Evolutionary conservation across 2,888 invertebrate genomes (phyloP), one percentile per base, ranked within the genome.

Genomic region (Scaptodrosophila latifasciaeformis): DNA sequence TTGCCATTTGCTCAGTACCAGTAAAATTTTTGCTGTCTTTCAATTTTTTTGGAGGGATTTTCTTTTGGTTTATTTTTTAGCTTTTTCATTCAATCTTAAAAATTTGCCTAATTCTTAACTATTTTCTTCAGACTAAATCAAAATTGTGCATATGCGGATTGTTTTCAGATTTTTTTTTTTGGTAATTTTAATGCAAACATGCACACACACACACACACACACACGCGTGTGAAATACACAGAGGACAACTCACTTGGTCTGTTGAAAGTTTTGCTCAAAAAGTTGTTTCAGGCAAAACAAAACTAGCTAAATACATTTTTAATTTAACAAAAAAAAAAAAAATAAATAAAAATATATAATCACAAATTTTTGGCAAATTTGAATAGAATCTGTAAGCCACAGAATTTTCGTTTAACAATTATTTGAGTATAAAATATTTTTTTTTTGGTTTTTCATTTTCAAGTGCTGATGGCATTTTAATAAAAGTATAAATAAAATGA

Each of bases 401-500:
- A 34, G 15, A 34, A 34, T 21, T 59, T 44, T 18, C 21, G 15
- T 18, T 13, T 4, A 2, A 21, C 39, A 61, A 39, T 57, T 29
- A 12, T 15, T 24, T 24, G 24, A 3, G 24, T 24, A 24, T 13
- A 42, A 54, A 13, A 60, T 56, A 63, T 61, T 62, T 49, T 19
- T 53, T 48, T 59, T 24, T 31, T 12, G 9, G 31, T 18, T 43
- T 37, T 18, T 40, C 39, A 67, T 69, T 82, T 83, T 84, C 82
- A 84, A 83, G 82, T 83, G 82, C 82, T 83, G 82, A 83, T 72
- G 67, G 70, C 61, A 70, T 60, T 60, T 66, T n/a, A 44, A 44
- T 2, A 9, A 30, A 12, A 44, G 12, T 21, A 39, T 13, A 34
- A 29, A 37, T 31, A 50, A 50, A 65, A 29, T 31, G 51, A 59